Conservation (phyloP, 2,797 vertebrate species). For the Acomys russatus region DNA sequence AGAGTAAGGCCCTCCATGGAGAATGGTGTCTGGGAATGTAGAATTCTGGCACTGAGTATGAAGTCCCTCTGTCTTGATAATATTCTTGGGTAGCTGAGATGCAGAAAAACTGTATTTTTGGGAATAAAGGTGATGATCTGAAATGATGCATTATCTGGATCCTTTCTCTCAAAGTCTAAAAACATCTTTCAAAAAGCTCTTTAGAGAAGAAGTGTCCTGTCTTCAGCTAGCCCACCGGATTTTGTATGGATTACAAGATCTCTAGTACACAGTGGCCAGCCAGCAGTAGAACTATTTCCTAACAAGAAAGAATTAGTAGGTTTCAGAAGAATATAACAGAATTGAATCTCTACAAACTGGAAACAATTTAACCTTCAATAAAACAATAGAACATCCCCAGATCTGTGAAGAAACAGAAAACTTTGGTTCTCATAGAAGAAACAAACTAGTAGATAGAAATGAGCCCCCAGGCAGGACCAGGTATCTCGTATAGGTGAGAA, state of each 20-base stretch:
- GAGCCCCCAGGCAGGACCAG: background rate
- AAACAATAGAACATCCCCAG: slow-evolving; percentile 3
- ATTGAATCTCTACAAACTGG: background rate
- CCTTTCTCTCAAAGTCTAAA: background rate
- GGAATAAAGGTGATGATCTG: background rate
- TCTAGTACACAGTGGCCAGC: background rate
- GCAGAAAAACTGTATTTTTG: background rate
- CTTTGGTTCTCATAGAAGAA: slow-evolving; percentile 7
- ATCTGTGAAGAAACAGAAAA: background rate
- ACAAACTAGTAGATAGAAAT: background rate
- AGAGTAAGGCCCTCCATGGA: background rate
- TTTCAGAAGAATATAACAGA: slow-evolving; percentile 1
- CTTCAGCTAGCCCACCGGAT: background rate
- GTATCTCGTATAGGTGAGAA: background rate
- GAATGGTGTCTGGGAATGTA: background rate
- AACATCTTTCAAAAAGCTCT: background rate
- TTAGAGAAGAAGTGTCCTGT: background rate
- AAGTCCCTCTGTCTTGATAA: background rate
- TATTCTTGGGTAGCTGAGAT: background rate
- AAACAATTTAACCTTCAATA: background rate
- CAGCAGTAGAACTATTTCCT: background rate
- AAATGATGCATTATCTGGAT: background rate
- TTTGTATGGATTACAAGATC: background rate
- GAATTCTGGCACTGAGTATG: background rate
- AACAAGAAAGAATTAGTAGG: background rate